phyloP scores from a whole-genome alignment of 2,113 vertebrate species.

The Trematocara stigmaticum region DNA sequence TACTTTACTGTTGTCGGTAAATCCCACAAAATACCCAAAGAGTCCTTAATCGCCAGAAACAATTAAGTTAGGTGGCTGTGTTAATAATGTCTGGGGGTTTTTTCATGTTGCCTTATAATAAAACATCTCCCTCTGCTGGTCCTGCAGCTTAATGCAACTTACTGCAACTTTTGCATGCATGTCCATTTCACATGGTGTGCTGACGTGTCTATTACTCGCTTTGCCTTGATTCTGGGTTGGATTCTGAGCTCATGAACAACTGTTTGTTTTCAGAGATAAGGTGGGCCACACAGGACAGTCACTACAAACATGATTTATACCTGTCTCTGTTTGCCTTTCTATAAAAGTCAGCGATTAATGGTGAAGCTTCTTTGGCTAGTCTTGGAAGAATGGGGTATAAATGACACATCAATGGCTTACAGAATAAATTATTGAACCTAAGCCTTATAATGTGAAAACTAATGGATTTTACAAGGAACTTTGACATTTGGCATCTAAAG shows the following conservation, averaged over 20 bases:
- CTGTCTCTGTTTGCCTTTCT: background rate
- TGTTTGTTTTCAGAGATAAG: background rate
- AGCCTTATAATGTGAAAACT: background rate
- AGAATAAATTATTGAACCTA: background rate
- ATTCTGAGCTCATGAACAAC: background rate
- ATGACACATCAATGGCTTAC: background rate
- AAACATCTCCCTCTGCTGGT: background rate
- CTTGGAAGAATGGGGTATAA: background rate
- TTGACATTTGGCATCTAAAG: background rate
- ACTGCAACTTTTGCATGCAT: background rate
- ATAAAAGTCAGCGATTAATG: background rate
- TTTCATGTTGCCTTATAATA: background rate
- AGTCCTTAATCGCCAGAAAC: background rate
- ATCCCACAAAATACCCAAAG: background rate
- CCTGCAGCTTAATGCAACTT: background rate
- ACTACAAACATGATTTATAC: background rate
- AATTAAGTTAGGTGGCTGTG: background rate
- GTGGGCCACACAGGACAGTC: background rate
- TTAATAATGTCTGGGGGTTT: background rate
- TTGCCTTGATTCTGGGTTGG: background rate
- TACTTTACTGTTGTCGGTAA: background rate
- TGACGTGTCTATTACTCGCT: background rate
- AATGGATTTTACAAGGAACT: background rate
- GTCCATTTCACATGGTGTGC: background rate
- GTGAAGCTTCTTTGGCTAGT: background rate